Base-by-base conservation (phyloP, 1,140 invertebrate species). In the Papilio machaon region DNA sequence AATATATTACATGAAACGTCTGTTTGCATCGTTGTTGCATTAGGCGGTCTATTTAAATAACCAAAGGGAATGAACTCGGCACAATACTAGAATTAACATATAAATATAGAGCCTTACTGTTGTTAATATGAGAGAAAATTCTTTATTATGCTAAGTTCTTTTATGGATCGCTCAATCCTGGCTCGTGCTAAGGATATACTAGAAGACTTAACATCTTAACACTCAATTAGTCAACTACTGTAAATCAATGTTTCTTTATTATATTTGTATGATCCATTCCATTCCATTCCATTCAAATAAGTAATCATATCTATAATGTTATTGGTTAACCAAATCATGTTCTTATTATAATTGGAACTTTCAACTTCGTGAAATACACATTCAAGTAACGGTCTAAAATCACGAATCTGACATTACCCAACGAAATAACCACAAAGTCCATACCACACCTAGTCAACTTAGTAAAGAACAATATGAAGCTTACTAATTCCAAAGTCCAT, bases 21-120 rank as follows among this genome's bases (percentile, higher is more conserved):
- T 79, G 82, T 84, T 85, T 81, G 81, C 82, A 82, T 85, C 67
- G 58, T 73, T 82, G 76, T 46, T 76, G 74, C 46, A 76, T 76
- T 76, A 76, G 75, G 76, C 81, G 82, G 64, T 38, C 78, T 83
- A 86, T 84, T 86, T 86, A 85, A 85, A 85, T 83, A 79, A 83
- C 82, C 54, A 75, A 83, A 83, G 86, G 81, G 82, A 91, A 87
- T 82, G 86, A 90, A 88, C 87, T 85, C 81, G 11, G 73, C 70
- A 89, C 89, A 89, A 91, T 89, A 85, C 83, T 76, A 54, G 74
- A 35, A 85, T 88, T 89, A 81, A 85, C 82, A 86, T 88, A 87
- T 82, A 83, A 82, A 86, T 87, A 82, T 80, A 85, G 73, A 70
- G 78, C 80, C 77, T 84, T 81, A 82, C 82, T 82, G 81, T 79